Conservation (phyloP, 2,888 invertebrate species). For the Tetheella fluctuosa region DNA sequence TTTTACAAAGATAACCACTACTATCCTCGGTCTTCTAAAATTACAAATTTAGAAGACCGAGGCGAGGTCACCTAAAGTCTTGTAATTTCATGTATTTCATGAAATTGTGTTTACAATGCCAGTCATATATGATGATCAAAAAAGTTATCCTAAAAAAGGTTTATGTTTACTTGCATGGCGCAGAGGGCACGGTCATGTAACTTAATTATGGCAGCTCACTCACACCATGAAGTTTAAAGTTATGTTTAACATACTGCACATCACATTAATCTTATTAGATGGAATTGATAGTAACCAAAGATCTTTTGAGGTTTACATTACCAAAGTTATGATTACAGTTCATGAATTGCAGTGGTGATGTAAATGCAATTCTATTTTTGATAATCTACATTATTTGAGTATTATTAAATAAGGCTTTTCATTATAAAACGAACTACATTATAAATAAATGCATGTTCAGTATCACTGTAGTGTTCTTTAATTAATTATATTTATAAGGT, state of each 20-base stretch:
- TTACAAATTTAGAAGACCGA: too few relatives aligned
- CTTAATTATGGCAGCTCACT: background rate
- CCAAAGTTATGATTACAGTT: constrained; percentile 45
- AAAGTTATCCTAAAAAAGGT: too few relatives aligned
- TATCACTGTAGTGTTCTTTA: constrained; percentile 30
- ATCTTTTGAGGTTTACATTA: constrained; percentile 45
- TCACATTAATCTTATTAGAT: constrained; percentile 24
- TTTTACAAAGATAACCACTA: background rate
- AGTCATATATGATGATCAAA: too few relatives aligned
- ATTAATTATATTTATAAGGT: constrained; percentile 26
- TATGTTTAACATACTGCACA: constrained; percentile 17
- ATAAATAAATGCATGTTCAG: constrained; percentile 8
- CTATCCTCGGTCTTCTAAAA: background rate
- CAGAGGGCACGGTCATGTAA: background rate
- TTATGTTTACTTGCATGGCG: too few relatives aligned
- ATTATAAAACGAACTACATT: background rate
- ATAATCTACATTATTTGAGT: constrained; percentile 32
- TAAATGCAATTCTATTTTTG: constrained; percentile 49
- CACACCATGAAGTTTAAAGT: constrained; percentile 9
- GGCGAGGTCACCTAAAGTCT: too few relatives aligned
- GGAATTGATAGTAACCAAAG: constrained; percentile 48
- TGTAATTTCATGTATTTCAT: background rate
- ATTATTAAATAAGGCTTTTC: constrained; percentile 16
- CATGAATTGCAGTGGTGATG: constrained; percentile 37
- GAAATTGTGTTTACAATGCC: too few relatives aligned